These are phyloP conservation scores for Nesidiocoris tenuis DNA, from an alignment of 2,888 invertebrate species.

Conservation along the genomic window DNA sequence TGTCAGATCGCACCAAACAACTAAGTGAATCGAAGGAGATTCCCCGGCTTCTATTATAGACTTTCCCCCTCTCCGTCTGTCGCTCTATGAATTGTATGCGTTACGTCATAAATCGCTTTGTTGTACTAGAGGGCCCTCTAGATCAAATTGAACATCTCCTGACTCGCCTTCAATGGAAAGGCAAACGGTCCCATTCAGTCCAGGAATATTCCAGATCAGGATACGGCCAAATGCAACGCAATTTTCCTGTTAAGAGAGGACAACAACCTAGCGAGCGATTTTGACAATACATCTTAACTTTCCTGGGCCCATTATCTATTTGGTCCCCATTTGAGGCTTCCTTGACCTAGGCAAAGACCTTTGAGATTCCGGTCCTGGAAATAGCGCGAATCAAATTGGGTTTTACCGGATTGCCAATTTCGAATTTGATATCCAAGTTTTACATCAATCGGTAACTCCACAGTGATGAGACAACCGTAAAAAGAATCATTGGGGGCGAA, in stretches of 20 bases:
- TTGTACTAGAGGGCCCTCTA: neutral
- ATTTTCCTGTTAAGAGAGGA: conserved; percentile 34
- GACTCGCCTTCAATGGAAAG: conserved; percentile 9
- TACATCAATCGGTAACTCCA: too few relatives aligned
- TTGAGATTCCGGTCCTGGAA: too few relatives aligned
- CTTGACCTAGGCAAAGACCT: conserved; percentile 35
- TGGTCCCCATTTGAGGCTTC: conserved; percentile 10
- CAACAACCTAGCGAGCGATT: conserved; percentile 1
- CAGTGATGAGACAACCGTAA: too few relatives aligned
- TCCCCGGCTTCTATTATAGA: neutral
- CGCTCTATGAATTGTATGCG: too few relatives aligned
- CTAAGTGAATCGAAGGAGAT: neutral
- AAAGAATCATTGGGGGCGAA: too few relatives aligned
- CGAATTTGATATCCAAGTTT: too few relatives aligned
- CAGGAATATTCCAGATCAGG: conserved; percentile 20
- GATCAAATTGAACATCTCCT: neutral
- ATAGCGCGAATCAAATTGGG: too few relatives aligned
- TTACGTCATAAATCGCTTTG: too few relatives aligned
- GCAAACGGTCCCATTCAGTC: conserved; percentile 12
- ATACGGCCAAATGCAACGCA: conserved; percentile 21
- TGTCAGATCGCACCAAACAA: neutral
- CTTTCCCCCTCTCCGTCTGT: conserved; percentile 13
- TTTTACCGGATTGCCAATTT: too few relatives aligned
- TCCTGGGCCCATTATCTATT: neutral
- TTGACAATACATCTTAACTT: neutral